A percentile compares a stretch with the other conserved stretches of the same genome.
Conservation (phyloP, 2,113 vertebrate species). For the Talpa occidentalis region DNA sequence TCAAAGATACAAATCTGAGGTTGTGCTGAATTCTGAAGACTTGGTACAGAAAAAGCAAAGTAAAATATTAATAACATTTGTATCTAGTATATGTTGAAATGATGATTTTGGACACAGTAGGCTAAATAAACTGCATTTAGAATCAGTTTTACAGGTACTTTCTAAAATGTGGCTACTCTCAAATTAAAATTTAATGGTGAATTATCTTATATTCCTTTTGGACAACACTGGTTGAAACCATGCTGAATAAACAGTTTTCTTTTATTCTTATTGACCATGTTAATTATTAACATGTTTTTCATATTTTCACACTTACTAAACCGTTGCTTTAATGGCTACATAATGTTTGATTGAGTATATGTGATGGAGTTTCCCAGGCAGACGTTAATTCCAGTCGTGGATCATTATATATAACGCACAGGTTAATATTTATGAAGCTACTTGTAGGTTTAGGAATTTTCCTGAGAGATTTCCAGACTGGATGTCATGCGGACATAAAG, state of each 20-base stretch:
- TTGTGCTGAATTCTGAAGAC: background rate
- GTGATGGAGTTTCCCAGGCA: background rate
- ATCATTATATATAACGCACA: background rate
- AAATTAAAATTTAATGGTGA: background rate
- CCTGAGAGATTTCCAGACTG: background rate
- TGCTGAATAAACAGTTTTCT: background rate
- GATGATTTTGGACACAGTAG: background rate
- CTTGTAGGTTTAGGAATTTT: constrained; percentile 9
- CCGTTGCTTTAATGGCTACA: background rate
- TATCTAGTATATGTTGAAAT: background rate
- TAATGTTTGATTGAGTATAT: background rate
- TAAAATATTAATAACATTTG: background rate
- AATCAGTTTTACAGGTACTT: background rate
- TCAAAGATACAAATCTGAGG: background rate
- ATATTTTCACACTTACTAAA: background rate
- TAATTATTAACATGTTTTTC: background rate
- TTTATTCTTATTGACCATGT: background rate
- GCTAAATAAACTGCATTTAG: background rate
- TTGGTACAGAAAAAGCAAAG: background rate
- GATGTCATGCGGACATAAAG: background rate
- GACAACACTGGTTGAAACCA: background rate
- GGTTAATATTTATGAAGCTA: background rate
- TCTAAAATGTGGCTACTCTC: background rate
- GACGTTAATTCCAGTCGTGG: background rate
- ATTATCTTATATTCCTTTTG: background rate